These are phyloP conservation scores for Eueides isabella DNA, from an alignment of 1,140 invertebrate genomes.

Conservation along the genomic window DNA sequence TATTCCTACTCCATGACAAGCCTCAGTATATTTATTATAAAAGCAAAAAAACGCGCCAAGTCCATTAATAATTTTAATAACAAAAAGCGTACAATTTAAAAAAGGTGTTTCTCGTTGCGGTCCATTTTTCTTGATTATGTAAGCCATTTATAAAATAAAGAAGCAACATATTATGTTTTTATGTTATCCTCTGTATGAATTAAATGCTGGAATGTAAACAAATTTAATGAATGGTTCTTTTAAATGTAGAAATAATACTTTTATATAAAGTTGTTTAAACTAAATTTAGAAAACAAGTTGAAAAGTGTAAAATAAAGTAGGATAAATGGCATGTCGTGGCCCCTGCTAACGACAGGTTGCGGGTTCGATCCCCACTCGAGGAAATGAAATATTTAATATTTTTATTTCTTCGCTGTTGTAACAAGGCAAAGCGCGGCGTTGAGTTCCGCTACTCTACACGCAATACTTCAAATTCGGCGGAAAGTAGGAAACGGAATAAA, in stretches of 20 bases:
- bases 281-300: background rate
- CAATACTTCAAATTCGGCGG: no score
- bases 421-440: background rate
- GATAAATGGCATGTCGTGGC: no score
- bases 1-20: no score
- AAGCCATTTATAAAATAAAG: conserved; percentile 28
- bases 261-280: background rate
- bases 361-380: background rate
- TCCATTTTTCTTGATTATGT: conserved; percentile 39
- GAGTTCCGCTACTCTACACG: no score
- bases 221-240: background rate
- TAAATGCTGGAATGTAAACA: background rate
- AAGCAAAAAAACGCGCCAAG: background rate
- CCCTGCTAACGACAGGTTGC: background rate
- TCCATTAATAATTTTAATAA: conserved; percentile 18
- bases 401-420: background rate
- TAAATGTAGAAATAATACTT: background rate
- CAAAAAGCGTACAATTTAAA: conserved; percentile 17
- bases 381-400: background rate
- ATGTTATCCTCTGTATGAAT: background rate
- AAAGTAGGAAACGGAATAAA: no score
- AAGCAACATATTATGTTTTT: background rate
- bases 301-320: background rate
- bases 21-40: background rate
- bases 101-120: conserved; percentile 20